Evolutionary conservation across 2,113 vertebrate genomes (phyloP).

Genomic region (Sylvia atricapilla): DNA sequence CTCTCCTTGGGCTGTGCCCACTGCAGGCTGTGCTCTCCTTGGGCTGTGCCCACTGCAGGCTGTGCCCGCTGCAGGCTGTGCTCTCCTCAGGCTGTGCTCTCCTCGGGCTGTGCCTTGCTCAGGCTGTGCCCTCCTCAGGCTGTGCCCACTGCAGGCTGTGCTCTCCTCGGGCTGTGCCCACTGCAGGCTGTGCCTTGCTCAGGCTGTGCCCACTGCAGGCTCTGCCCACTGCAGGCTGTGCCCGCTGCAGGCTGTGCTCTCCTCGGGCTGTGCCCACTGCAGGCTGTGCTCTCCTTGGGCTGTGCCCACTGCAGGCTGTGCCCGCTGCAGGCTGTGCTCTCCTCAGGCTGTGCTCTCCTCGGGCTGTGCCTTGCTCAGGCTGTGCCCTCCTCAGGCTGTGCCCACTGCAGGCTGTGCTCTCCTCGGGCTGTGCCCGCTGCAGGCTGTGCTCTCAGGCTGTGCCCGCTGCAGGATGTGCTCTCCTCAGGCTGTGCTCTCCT

Average conservation of each 20-base stretch:
- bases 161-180: too few species aligned
- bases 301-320: not conserved
- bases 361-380: not conserved
- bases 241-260: accelerated
- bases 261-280: not conserved
- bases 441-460: not conserved
- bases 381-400: not conserved
- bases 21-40: too few species aligned
- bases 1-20: too few species aligned
- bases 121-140: not conserved
- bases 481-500: accelerated
- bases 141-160: too few species aligned
- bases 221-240: not conserved
- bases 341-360: too few species aligned
- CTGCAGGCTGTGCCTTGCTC: too few species aligned
- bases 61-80: not conserved
- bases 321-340: not conserved
- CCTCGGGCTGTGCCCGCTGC: not conserved
- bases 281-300: not conserved
- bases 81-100: not conserved
- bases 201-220: too few species aligned
- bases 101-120: too few species aligned
- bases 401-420: too few species aligned
- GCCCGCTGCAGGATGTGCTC: accelerated
- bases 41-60: not conserved